Evolutionary conservation across 2,888 invertebrate genomes (phyloP), one percentile per base, ranked within the genome.

Genomic region (Resseliella maxima): DNA sequence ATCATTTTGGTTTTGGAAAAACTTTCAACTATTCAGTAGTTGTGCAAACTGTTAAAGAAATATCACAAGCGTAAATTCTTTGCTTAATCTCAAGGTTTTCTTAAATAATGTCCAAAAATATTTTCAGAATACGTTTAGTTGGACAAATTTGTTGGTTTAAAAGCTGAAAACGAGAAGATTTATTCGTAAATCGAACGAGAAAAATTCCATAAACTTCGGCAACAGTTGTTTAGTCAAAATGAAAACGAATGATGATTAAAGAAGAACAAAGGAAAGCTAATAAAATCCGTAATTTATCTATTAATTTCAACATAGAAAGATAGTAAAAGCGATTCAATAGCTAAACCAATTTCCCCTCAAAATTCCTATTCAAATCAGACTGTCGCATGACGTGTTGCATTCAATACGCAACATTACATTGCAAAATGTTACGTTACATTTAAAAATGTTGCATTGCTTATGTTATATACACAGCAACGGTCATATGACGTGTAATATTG

Each of bases 221-320:
- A 72, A 72, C 31, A 31, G 72, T 72, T 72, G 72, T 72, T 10
- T 35, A 72, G 31, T 24, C 6, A 1, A 31, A 72, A 72, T 35
- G n/a, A 59, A 59, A 15, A 5, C 72, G 31, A 72, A 72, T 31
- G 72, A 72, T 72, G 31, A n/a, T 31, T 72, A 15, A 72, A 72
- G 72, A 31, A 15, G 15, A 35, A 35, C 72, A 31, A 3, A 31
- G 72, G 10, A 72, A 72, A 72, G 31, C 72, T 18, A 72, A 72
- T 72, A 72, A 72, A 72, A 72, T 72, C 72, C 5, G 72, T 72
- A 72, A 72, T 72, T 72, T 72, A 72, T 72, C 72, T 72, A 72
- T 72, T 72, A 72, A 72, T 72, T 72, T 72, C 5, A 35, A 35
- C 31, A 72, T 72, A n/a, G 72, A 72, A 27, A 72, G 31, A 72